A percentile compares a stretch with the other conserved stretches of the same genome.
Conservation (phyloP, 2,113 vertebrate species). For the Dicrurus megarhynchus region DNA sequence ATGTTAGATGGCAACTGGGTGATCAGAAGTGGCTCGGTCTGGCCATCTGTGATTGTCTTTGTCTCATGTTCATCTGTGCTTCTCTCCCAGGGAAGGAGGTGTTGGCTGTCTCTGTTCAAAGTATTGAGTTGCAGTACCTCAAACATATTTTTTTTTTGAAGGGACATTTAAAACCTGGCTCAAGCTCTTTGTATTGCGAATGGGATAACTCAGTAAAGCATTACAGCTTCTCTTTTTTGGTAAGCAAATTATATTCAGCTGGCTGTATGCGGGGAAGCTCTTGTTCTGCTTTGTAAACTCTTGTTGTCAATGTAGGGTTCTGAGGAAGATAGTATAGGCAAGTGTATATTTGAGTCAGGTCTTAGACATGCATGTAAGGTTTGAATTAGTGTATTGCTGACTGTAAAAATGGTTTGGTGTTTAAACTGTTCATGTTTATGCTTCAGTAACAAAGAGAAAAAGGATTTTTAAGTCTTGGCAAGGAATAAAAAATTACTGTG, state of each 20-base stretch:
- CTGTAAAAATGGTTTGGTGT: not conserved
- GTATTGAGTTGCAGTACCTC: not conserved
- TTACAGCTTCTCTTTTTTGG: not conserved
- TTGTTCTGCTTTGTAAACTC: not conserved
- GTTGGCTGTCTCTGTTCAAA: not conserved
- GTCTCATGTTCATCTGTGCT: not conserved
- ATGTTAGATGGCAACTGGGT: not conserved
- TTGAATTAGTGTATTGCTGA: not conserved
- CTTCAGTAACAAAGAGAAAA: not conserved
- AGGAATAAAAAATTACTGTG: not conserved
- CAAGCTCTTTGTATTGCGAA: not conserved
- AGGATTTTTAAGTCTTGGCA: not conserved
- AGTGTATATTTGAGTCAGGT: not conserved
- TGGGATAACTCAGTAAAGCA: not conserved
- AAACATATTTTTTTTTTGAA: fast-evolving
- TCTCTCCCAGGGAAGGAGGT: not conserved
- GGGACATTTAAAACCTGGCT: not conserved
- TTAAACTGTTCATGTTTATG: not conserved
- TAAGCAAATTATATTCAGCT: not conserved
- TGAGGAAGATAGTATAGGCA: not conserved
- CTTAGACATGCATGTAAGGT: fast-evolving
- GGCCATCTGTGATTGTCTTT: not conserved
- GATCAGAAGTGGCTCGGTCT: not conserved
- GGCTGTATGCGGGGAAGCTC: not conserved
- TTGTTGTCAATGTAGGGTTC: not conserved